phyloP scores from a whole-genome alignment of 2,113 vertebrate species.

The Kobus ellipsiprymnus region DNA sequence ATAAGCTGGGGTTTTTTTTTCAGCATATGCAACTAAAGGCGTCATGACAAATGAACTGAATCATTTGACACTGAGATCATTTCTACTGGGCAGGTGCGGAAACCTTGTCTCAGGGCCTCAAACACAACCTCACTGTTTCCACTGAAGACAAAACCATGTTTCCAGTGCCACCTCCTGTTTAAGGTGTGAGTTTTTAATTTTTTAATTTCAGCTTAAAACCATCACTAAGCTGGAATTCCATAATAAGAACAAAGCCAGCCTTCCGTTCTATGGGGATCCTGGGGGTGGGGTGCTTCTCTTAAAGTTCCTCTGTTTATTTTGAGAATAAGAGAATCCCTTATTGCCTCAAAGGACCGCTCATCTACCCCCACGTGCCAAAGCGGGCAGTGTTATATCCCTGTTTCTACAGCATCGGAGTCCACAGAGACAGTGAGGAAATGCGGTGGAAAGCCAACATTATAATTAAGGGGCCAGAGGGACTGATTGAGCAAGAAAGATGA shows the following conservation, averaged over 20 bases:
- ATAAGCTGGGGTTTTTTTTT: neutral
- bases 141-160: neutral
- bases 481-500: neutral
- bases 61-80: neutral
- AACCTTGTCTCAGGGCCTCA: too few relatives aligned
- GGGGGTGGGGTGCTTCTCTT: neutral
- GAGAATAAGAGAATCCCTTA: neutral
- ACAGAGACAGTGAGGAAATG: neutral
- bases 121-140: neutral
- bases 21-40: neutral
- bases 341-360: neutral
- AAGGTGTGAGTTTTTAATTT: neutral
- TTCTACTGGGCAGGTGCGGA: neutral
- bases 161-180: neutral
- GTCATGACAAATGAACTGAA: accelerated
- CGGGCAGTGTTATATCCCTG: neutral
- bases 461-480: neutral
- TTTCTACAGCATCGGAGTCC: neutral
- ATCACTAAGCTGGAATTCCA: neutral
- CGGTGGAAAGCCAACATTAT: neutral
- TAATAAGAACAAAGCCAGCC: neutral
- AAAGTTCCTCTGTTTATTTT: neutral
- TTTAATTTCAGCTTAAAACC: neutral
- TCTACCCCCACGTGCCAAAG: neutral
- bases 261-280: neutral